Evolutionary conservation across 2,113 vertebrate species (phyloP), one percentile per base, ranked within the genome.

Genomic region (Malurus cyaneus): DNA sequence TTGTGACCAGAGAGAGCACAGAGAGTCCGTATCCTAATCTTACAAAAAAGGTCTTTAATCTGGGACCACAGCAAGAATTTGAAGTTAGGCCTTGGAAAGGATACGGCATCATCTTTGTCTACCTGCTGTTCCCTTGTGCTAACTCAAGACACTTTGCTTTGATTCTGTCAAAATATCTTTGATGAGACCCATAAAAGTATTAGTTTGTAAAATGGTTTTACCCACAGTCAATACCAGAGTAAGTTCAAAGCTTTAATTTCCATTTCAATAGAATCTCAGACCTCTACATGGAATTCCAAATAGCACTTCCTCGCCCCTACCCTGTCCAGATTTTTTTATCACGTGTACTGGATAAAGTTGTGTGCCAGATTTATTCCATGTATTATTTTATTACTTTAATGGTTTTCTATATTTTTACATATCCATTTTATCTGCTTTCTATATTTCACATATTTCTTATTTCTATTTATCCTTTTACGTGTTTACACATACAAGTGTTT

Each of bases 161-260:
- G 73, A 86, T 81, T 74, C 73, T 78, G 62, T 24, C 50, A 71
- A 56, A 67, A 79, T 65, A 39, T 60, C 46, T 85, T 67, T 39
- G 18, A 23, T 50, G 76, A 72, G 8, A 54, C 29, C 26, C 9
- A 11, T 50, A 39, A 42, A 76, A 85, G 79, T 81, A 84, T 23
- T 46, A 70, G 57, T 79, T 89, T 76, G 36, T 74, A 28, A 64
- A 81, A 69, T 79, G 11, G 18, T 61, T 94, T 91, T 66, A 39
- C 60, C 57, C 59, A 17, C 53, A 69, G 46, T 82, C 78, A 79
- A 65, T 86, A 65, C 4, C 17, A 74, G 29, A 66, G 13, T 26
- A 46, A 34, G 54, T 76, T 95, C 74, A 86, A 95, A 94, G 61
- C 25, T 77, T 82, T 76, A n/a, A 77, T 94, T 93, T 80, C 36